These are phyloP conservation scores for Drosophila lutescens DNA, from an alignment of 2,888 invertebrate species.

Conservation along the genomic window DNA sequence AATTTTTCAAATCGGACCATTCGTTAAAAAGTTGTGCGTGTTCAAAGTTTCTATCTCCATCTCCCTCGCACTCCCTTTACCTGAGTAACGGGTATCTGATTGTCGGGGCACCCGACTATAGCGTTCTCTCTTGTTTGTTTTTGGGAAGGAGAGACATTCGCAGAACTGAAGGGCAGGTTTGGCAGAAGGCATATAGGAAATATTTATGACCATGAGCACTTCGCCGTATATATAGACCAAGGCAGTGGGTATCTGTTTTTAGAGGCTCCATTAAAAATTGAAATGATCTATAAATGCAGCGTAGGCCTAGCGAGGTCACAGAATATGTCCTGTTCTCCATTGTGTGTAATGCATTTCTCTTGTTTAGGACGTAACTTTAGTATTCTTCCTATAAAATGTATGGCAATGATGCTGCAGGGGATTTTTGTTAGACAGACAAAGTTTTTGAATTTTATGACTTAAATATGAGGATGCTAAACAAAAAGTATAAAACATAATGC, in stretches of 20 bases:
- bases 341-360: constrained; percentile 19
- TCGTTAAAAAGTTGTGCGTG: too few species aligned
- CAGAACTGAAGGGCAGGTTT: neutral
- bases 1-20: too few species aligned
- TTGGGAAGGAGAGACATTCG: constrained; percentile 14
- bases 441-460: neutral
- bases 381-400: constrained; percentile 1
- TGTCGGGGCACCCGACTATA: too few species aligned
- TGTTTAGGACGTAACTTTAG: constrained; percentile 1
- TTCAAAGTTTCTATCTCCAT: too few species aligned
- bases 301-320: constrained; percentile 23
- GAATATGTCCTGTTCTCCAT: neutral
- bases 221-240: neutral
- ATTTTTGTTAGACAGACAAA: neutral
- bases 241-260: constrained; percentile 26
- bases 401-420: neutral
- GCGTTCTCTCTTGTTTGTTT: too few species aligned
- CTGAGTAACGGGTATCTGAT: too few species aligned
- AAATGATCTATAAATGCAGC: constrained; percentile 25
- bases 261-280: constrained; percentile 36
- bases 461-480: neutral
- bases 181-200: constrained; percentile 11
- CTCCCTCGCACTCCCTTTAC: too few species aligned
- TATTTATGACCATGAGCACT: constrained; percentile 41
- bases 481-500: too few species aligned